Percentiles rank a stretch among this genome's conserved stretches.
Evolutionary conservation across 2,113 vertebrate species (phyloP).

Genomic region (Aegypius monachus): DNA sequence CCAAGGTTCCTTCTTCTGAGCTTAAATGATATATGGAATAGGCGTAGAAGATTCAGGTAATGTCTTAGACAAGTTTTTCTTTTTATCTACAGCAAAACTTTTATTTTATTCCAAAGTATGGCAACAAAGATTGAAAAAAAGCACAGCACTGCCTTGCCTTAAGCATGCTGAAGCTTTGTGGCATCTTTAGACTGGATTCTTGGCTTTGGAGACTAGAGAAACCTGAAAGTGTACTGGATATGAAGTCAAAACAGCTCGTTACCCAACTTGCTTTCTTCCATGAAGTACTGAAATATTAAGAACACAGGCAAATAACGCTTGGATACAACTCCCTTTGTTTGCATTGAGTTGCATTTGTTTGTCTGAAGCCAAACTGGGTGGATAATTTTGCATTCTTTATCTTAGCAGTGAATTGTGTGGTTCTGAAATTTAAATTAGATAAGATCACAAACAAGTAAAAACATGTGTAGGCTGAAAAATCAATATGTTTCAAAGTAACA

Average conservation of each 20-base stretch:
- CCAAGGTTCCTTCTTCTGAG: background rate
- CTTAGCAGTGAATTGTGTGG: slow-evolving; percentile 8
- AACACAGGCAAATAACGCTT: background rate
- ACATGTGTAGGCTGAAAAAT: slow-evolving; percentile 45
- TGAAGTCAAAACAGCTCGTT: slow-evolving; percentile 29
- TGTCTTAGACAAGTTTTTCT: background rate
- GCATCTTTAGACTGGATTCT: slow-evolving; percentile 19
- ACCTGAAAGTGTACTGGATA: slow-evolving; percentile 43
- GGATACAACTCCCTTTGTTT: slow-evolving; percentile 11
- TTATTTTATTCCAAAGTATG: background rate
- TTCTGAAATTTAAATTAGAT: slow-evolving; percentile 50
- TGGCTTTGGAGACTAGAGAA: slow-evolving; percentile 54
- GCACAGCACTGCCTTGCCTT: background rate
- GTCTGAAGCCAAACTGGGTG: slow-evolving; percentile 34
- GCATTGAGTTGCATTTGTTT: slow-evolving; percentile 5
- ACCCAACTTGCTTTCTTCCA: slow-evolving; percentile 39
- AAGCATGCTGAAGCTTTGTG: background rate
- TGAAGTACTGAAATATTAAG: slow-evolving; percentile 21
- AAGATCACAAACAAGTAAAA: slow-evolving; percentile 50
- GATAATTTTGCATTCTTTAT: slow-evolving; percentile 50
- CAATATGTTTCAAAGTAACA: slow-evolving; percentile 43
- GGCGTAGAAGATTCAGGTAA: background rate
- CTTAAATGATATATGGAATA: background rate
- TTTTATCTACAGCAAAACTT: background rate
- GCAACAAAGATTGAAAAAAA: background rate